Percentiles rank a stretch among this genome's conserved stretches.
phyloP scores from a whole-genome alignment of 2,888 invertebrate genomes.

The Cephus pulcher region DNA sequence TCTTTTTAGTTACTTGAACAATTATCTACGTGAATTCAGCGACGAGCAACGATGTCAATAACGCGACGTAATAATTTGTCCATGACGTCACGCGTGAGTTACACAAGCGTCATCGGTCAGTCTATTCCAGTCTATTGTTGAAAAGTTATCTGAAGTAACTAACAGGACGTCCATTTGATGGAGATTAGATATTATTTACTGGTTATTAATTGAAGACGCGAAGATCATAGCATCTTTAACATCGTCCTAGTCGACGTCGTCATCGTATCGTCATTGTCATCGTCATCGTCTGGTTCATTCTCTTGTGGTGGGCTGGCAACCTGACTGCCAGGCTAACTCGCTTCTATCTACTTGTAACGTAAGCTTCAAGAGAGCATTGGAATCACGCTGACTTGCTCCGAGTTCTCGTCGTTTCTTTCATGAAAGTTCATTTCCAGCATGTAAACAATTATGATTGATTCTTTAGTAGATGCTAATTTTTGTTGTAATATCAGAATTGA shows the following conservation, averaged over 20 bases:
- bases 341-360: neutral
- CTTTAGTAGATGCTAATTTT: neutral
- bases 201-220: neutral
- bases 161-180: neutral
- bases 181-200: neutral
- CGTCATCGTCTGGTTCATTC: neutral
- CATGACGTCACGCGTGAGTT: constrained; percentile 59
- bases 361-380: neutral
- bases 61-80: constrained; percentile 30
- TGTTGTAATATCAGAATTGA: neutral
- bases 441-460: neutral
- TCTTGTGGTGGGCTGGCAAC: neutral
- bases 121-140: constrained; percentile 41
- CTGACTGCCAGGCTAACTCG: neutral
- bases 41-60: constrained; percentile 15
- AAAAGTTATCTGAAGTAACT: constrained; percentile 40
- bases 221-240: neutral
- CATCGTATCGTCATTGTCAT: neutral
- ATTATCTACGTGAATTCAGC: constrained; percentile 7
- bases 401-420: neutral
- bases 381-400: neutral
- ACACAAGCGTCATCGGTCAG: constrained; percentile 59
- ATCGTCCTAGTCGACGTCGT: neutral
- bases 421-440: neutral
- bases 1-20: constrained; percentile 23